Percentiles rank a stretch among this genome's conserved stretches.
phyloP scores from a whole-genome alignment of 2,888 invertebrate genomes.

The Caenorhabditis plicata region DNA sequence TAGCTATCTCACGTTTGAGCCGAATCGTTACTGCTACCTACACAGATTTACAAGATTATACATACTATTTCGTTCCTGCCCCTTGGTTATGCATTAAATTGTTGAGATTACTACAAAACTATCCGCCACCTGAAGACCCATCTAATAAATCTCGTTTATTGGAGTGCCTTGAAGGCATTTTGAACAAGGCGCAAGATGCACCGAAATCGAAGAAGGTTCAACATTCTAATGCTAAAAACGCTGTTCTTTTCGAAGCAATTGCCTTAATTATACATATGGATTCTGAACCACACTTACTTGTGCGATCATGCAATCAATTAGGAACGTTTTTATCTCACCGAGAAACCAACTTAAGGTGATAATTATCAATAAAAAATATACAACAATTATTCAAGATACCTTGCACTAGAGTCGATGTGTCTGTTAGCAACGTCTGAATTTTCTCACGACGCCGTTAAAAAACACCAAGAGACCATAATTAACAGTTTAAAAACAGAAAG shows the following conservation, averaged over 20 bases:
- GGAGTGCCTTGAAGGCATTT: constrained; percentile 79
- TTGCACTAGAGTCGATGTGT: constrained; percentile 98
- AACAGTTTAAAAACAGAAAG: constrained; percentile 81
- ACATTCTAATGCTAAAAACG: constrained; percentile 99
- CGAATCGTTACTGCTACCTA: constrained; percentile 97
- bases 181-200: constrained; percentile 83
- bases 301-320: constrained; percentile 95
- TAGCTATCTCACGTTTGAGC: constrained; percentile 89
- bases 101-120: constrained; percentile 90
- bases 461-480: constrained; percentile 98
- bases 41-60: constrained; percentile 96
- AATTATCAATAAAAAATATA: not conserved
- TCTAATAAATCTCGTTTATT: constrained; percentile 92
- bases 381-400: too few species aligned
- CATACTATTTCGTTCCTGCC: constrained; percentile 99
- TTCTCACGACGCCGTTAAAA: constrained; percentile 98
- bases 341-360: constrained; percentile 87
- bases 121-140: constrained; percentile 96
- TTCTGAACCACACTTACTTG: constrained; percentile 75
- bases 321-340: constrained; percentile 90
- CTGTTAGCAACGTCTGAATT: constrained; percentile 97
- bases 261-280: constrained; percentile 99
- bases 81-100: constrained; percentile 99
- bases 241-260: constrained; percentile 98
- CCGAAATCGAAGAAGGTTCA: constrained; percentile 99